Evolutionary conservation across 2,113 vertebrate genomes (phyloP), one percentile per base, ranked within the genome.

Genomic region (Protobothrops mucrosquamatus): DNA sequence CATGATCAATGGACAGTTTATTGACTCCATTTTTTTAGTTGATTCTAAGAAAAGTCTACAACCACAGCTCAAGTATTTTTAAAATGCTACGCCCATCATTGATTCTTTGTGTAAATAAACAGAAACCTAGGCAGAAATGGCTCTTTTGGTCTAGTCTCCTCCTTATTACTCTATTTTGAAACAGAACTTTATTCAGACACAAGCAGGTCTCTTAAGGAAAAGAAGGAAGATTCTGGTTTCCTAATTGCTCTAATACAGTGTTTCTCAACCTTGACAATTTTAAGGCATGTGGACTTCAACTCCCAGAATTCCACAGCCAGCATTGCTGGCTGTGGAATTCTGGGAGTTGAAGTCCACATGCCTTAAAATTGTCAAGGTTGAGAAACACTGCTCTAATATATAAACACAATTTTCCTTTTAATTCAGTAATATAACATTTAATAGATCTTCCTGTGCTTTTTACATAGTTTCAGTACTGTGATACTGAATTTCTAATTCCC

Each of bases 161-260:
- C 29, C 22, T 26, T 26, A 2, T 0, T 11, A 0, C 3, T 0
- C 1, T 55, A 12, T 64, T 3, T 0, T 0, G 0, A 22, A 46
- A 6, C 1, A 87, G 34, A n/a, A 92, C 57, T 54, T 29, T 22
- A 46, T 3, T 2, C 8, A 26, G 22, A 43, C 18, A 90, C 43
- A 56, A 57, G 34, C 34, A 57, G 23, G 2, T 34, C 26, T 87
- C 43, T 39, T 54, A 20, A 29, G 81, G 6, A 87, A 54, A 10
- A 2, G 48, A 20, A 26, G 14, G 24, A 18, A 24, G 39, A 9
- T 15, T 29, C 20, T n/a, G 14, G 23, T 24, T 8, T 52, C 9
- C 26, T n/a, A 46, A 64, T 11, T 26, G 15, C 15, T 59, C 22
- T 88, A 55, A 51, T 5, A 4, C n/a, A n/a, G n/a, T n/a, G n/a